These are phyloP conservation scores for Nemoura dubitans DNA, from an alignment of 2,888 invertebrate genomes.

Conservation along the genomic window DNA sequence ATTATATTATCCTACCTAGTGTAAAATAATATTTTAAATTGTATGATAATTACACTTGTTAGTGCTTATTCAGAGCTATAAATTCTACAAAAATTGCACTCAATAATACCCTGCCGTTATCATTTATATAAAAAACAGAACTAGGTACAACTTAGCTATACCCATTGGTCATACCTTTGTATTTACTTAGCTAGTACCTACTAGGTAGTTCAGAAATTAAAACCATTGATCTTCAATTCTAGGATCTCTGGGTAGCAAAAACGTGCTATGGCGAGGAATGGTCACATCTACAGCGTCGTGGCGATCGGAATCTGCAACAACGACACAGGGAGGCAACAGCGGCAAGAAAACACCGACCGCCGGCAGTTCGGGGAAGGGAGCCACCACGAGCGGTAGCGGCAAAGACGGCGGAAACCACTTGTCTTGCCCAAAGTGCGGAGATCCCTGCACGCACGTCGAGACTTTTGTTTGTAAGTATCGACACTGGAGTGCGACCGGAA, in stretches of 20 bases:
- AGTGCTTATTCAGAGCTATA: not conserved
- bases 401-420: constrained; percentile 57
- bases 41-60: not conserved
- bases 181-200: no score
- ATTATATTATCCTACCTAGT: not conserved
- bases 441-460: constrained; percentile 96
- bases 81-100: not conserved
- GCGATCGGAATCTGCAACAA: constrained; percentile 29
- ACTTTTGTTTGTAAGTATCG: constrained; percentile 87
- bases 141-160: no score
- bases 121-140: no score
- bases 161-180: no score
- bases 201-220: not conserved
- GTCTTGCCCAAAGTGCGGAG: constrained; percentile 96
- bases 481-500: not conserved
- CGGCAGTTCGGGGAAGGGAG: not conserved
- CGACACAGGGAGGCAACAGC: not conserved
- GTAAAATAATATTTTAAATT: not conserved
- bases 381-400: constrained; percentile 36
- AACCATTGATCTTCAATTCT: not conserved
- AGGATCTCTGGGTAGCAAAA: not conserved
- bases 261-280: constrained; percentile 37
- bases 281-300: constrained; percentile 7
- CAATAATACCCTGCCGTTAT: no score
- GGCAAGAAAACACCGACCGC: constrained; percentile 25